phyloP scores from a whole-genome alignment of 2,797 vertebrate species.

The Novumbra hubbsi region DNA sequence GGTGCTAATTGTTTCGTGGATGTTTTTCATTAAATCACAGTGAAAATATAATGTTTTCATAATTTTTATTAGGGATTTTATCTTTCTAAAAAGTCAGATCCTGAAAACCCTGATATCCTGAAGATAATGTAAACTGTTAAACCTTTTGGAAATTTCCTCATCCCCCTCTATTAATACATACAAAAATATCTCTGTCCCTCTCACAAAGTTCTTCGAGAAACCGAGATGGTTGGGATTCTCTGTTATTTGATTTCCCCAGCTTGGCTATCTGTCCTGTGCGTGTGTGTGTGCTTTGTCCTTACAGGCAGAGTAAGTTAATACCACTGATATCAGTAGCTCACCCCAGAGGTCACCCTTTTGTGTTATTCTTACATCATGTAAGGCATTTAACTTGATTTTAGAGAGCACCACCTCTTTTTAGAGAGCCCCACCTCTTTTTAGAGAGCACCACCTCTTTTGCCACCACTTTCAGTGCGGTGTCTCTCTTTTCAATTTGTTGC shows the following conservation, averaged over 20 bases:
- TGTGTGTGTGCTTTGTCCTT: slow-evolving; percentile 45
- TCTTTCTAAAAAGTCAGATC: slow-evolving; percentile 31
- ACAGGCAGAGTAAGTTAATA: slow-evolving; percentile 26
- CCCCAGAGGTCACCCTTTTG: slow-evolving; percentile 8
- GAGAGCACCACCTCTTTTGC: slow-evolving; percentile 51
- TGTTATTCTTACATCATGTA: slow-evolving; percentile 16
- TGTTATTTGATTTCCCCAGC: slow-evolving; percentile 19
- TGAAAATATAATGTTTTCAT: background rate
- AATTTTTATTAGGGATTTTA: slow-evolving; percentile 57
- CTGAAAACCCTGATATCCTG: slow-evolving; percentile 14
- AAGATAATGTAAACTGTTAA: slow-evolving; percentile 14
- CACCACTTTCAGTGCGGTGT: slow-evolving; percentile 21
- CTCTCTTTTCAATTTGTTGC: background rate
- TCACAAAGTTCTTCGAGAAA: slow-evolving; percentile 35
- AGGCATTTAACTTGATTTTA: slow-evolving; percentile 56
- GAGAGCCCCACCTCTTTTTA: slow-evolving; percentile 56
- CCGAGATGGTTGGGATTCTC: slow-evolving; percentile 23
- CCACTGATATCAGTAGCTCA: too few species aligned
- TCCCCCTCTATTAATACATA: background rate
- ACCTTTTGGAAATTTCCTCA: slow-evolving; percentile 14
- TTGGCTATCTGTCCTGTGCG: slow-evolving; percentile 17
- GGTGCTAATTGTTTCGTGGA: background rate
- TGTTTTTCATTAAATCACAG: background rate
- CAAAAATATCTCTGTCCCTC: slow-evolving; percentile 5
- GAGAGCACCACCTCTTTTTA: slow-evolving; percentile 55